Base-by-base conservation (phyloP, 1,140 invertebrate genomes). In the Drosophila busckii region DNA sequence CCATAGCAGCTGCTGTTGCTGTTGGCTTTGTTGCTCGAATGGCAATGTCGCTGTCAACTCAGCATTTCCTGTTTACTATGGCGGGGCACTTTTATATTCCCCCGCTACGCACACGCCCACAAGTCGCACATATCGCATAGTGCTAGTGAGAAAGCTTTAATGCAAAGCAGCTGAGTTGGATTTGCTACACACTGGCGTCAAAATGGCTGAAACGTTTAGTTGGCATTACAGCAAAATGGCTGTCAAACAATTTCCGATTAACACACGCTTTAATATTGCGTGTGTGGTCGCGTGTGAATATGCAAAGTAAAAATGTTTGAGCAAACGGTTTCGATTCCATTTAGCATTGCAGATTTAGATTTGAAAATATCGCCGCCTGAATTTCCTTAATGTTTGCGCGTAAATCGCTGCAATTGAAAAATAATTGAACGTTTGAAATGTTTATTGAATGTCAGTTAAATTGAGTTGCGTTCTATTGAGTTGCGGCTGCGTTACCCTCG, bases 391-490 rank as follows among this genome's bases (percentile, higher is more conserved):
- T 16, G 37, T 9, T 56, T 9, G n/a, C 3, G 16, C 53, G 37
- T 8, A 56, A 62, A 62, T 62, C 52, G 53, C 35, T 48, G 53
- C 52, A 62, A 56, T 56, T 62, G 59, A 62, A 62, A 56, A 62
- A 62, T 62, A 62, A 62, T 62, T 62, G 59, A 62, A 56, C 59
- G 29, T 42, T 62, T 48, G 42, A 56, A 49, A 62, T 62, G 59
- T 56, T 48, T 62, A 62, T 62, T 62, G 59, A 62, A 35, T 55
- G 52, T 49, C 52, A 56, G 26, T 8, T 32, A 12, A 40, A 37
- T 12, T 29, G 29, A 35, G 48, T 13, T 29, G 17, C 37, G 28
- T 31, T 49, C 35, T 25, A 35, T n/a, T 58, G 23, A 28, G 35
- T 20, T 22, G 5, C 8, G 38, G n/a, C n/a, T n/a, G n/a, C 6